A percentile compares a stretch with the other conserved stretches of the same genome.
Conservation (phyloP, 1,140 invertebrate species). For the Oppia nitens region DNA sequence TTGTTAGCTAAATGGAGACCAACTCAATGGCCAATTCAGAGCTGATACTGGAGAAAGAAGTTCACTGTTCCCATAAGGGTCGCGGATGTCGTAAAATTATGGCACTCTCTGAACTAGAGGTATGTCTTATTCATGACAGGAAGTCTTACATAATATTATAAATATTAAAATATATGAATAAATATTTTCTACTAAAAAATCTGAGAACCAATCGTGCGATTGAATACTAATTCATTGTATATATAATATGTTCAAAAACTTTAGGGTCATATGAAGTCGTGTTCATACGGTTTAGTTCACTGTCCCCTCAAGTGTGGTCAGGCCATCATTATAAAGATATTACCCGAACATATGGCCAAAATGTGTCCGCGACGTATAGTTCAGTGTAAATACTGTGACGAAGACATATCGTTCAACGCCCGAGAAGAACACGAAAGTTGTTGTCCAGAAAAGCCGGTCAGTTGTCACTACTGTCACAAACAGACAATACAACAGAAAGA, state of each 20-base stretch:
- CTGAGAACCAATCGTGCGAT: not conserved
- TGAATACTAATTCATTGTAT: not conserved
- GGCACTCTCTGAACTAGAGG: constrained; percentile 8
- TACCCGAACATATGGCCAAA: constrained; percentile 11
- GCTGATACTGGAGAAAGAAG: constrained; percentile 10
- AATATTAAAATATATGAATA: not conserved
- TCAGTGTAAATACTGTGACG: constrained; percentile 8
- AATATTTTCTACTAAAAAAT: not conserved
- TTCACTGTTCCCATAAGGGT: constrained; percentile 13
- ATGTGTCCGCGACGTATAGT: constrained; percentile 11
- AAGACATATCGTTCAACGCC: constrained; percentile 9
- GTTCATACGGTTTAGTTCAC: constrained; percentile 11
- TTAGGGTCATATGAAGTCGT: constrained; percentile 10
- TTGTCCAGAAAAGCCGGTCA: constrained; percentile 5
- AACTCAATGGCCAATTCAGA: constrained; percentile 3
- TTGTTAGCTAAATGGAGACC: not conserved
- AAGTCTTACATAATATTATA: too few relatives aligned
- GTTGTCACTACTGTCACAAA: constrained; percentile 12
- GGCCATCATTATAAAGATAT: constrained; percentile 9
- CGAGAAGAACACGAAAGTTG: constrained; percentile 10
- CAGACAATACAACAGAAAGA: constrained; percentile 4
- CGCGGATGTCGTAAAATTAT: constrained; percentile 10
- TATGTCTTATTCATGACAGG: not conserved
- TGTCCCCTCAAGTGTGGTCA: constrained; percentile 15
- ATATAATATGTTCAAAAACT: too few relatives aligned